Evolutionary conservation across 2,888 invertebrate species (phyloP).

Genomic region (Sesamia inferens): DNA sequence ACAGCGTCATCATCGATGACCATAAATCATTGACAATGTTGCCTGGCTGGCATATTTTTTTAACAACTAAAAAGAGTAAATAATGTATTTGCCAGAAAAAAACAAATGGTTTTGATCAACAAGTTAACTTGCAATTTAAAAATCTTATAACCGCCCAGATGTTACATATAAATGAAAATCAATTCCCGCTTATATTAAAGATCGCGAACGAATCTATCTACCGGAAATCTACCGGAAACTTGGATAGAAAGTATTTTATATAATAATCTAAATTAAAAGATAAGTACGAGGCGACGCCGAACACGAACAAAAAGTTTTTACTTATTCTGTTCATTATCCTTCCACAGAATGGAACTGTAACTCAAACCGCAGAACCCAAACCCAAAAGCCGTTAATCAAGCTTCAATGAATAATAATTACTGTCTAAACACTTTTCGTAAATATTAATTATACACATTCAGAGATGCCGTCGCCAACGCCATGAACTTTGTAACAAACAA

Average conservation of each 20-base stretch:
- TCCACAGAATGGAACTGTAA: not conserved
- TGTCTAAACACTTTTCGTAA: constrained; percentile 26
- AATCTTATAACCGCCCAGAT: no score
- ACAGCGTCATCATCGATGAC: no score
- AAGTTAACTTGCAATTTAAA: not conserved
- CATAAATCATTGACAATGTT: not conserved
- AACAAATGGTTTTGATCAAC: not conserved
- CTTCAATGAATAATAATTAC: constrained; percentile 33
- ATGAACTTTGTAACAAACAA: constrained; percentile 35
- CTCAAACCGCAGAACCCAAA: constrained; percentile 1
- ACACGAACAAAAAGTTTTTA: not conserved
- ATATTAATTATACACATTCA: constrained; percentile 51
- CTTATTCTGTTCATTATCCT: not conserved
- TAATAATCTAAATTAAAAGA: not conserved
- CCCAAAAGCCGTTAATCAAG: constrained; percentile 13
- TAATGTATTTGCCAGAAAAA: no score
- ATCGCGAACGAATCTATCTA: no score
- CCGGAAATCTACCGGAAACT: no score
- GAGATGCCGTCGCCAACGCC: constrained; percentile 1
- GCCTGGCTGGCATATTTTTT: not conserved
- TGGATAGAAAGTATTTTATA: no score
- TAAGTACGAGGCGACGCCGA: not conserved
- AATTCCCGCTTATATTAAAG: no score
- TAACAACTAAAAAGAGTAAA: not conserved
- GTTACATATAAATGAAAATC: no score